phyloP scores from a whole-genome alignment of 1,140 invertebrate genomes.

The Euura lappo region DNA sequence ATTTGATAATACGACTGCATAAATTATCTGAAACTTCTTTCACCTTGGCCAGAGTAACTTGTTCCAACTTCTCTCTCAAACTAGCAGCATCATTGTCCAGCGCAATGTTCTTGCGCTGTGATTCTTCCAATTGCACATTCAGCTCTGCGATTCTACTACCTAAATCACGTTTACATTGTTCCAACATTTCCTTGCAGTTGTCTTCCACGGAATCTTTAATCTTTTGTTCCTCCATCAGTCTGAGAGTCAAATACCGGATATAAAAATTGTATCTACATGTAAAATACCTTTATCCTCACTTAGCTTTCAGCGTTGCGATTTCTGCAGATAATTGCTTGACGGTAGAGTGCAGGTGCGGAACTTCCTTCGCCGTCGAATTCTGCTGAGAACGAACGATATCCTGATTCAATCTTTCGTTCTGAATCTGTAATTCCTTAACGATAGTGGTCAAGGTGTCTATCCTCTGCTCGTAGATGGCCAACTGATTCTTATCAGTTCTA shows the following conservation, averaged over 20 bases:
- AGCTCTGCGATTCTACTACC: conserved; percentile 32
- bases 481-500: conserved; percentile 18
- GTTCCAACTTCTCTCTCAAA: conserved; percentile 29
- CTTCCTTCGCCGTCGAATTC: conserved; percentile 18
- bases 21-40: conserved; percentile 17
- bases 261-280: not conserved
- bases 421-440: conserved; percentile 32
- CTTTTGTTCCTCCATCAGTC: conserved; percentile 34
- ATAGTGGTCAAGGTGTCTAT: conserved; percentile 30
- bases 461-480: conserved; percentile 26
- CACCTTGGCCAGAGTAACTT: conserved; percentile 32
- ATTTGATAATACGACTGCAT: not conserved
- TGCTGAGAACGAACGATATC: conserved; percentile 29
- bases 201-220: conserved; percentile 34
- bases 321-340: conserved; percentile 37
- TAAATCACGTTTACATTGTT: conserved; percentile 33
- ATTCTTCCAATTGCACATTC: conserved; percentile 32
- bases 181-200: conserved; percentile 27
- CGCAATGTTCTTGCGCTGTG: conserved; percentile 27
- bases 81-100: conserved; percentile 26
- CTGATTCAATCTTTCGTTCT: conserved; percentile 38
- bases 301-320: conserved; percentile 35
- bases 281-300: conserved; percentile 27
- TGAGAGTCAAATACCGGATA: conserved; percentile 13
- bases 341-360: conserved; percentile 22